phyloP scores from a whole-genome alignment of 2,888 invertebrate genomes.

The Cosmia pyralina region DNA sequence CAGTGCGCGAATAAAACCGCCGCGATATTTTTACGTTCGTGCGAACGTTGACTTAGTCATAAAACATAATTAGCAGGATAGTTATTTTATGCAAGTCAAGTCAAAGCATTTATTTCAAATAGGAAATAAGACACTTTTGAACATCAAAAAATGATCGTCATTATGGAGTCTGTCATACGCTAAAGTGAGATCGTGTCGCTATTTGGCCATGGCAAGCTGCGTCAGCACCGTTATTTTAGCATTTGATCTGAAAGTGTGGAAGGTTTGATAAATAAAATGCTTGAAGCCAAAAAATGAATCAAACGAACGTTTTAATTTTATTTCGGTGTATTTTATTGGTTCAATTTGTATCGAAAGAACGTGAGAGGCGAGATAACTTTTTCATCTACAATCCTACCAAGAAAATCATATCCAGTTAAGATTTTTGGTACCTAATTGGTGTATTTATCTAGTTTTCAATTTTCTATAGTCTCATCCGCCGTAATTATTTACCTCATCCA shows the following conservation, averaged over 20 bases:
- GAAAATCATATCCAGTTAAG: background rate
- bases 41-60: no score
- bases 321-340: background rate
- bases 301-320: background rate
- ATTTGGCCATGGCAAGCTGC: background rate
- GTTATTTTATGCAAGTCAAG: background rate
- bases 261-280: background rate
- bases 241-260: background rate
- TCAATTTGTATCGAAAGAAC: background rate
- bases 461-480: background rate
- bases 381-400: background rate
- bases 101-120: no score
- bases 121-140: no score
- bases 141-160: no score
- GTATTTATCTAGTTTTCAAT: background rate
- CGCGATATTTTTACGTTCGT: no score
- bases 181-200: background rate
- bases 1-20: no score
- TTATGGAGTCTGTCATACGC: conserved; percentile 8
- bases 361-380: background rate
- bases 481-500: conserved; percentile 18
- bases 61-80: conserved; percentile 24
- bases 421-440: background rate
- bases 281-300: background rate
- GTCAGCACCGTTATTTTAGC: background rate